Percentiles rank a stretch among this genome's conserved stretches.
Conservation (phyloP, 2,113 vertebrate genomes). For the Lampris incognitus region DNA sequence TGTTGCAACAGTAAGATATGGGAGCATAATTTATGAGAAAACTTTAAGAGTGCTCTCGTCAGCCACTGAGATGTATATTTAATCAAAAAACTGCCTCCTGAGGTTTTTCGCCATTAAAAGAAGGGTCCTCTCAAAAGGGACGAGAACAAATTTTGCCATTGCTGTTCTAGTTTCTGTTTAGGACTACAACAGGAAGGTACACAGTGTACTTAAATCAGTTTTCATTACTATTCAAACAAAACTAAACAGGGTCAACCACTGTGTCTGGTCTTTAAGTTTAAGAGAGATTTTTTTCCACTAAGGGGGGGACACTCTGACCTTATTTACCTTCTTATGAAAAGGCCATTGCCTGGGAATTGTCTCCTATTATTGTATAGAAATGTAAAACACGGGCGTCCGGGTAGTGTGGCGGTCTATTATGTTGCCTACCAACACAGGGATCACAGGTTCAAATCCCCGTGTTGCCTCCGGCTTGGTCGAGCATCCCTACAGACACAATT, state of each 20-base stretch:
- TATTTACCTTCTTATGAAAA: constrained; percentile 38
- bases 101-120: constrained; percentile 16
- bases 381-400: no score
- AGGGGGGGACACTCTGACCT: neutral
- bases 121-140: neutral
- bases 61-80: constrained; percentile 72
- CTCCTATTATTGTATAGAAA: constrained; percentile 34
- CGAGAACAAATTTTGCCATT: neutral
- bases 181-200: constrained; percentile 1
- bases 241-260: neutral
- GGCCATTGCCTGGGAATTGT: constrained; percentile 25
- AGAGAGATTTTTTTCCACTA: neutral
- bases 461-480: no score
- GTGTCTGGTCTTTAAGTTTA: no score
- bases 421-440: no score
- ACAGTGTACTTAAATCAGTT: neutral
- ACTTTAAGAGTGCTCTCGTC: constrained; percentile 44
- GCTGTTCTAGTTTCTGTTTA: neutral
- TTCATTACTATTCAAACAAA: neutral
- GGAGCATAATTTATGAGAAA: constrained; percentile 68
- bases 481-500: no score
- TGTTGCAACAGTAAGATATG: constrained; percentile 36
- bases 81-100: constrained; percentile 52
- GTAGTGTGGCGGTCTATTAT: no score
- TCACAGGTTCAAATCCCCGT: no score